A percentile compares a stretch with the other conserved stretches of the same genome.
Conservation (phyloP, 2,113 vertebrate genomes). For the Synodontis membranacea region DNA sequence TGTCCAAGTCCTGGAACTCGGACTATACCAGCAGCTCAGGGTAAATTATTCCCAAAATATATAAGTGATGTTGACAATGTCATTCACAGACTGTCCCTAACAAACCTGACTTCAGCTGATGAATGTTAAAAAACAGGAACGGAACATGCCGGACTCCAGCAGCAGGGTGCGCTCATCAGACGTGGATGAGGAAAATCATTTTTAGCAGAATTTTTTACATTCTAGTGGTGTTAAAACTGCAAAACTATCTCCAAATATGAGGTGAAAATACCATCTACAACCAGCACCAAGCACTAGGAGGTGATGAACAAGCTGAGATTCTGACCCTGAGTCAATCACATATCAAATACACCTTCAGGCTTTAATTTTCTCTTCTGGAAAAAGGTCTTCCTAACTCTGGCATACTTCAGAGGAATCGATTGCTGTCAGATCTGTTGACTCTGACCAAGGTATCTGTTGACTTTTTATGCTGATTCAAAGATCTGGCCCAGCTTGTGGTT, state of each 20-base stretch:
- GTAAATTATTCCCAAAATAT: neutral
- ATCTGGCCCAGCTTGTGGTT: neutral
- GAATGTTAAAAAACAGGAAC: neutral
- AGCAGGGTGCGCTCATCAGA: neutral
- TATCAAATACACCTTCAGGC: neutral
- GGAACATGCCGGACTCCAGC: neutral
- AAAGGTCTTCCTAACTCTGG: neutral
- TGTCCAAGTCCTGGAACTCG: neutral
- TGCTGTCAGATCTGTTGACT: neutral
- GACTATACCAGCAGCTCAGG: neutral
- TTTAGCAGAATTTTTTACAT: neutral
- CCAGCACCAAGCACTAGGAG: neutral
- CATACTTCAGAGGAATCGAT: neutral
- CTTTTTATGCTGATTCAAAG: conserved; percentile 27
- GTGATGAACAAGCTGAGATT: neutral
- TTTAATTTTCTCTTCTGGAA: neutral
- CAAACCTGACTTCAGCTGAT: neutral
- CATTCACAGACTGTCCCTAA: neutral
- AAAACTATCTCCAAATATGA: neutral
- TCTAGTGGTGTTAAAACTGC: neutral
- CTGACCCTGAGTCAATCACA: neutral
- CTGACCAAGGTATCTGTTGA: neutral
- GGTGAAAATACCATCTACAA: neutral
- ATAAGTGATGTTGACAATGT: neutral
- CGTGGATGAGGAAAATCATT: neutral